phyloP scores from a whole-genome alignment of 2,797 vertebrate species.

The Mycteria americana region DNA sequence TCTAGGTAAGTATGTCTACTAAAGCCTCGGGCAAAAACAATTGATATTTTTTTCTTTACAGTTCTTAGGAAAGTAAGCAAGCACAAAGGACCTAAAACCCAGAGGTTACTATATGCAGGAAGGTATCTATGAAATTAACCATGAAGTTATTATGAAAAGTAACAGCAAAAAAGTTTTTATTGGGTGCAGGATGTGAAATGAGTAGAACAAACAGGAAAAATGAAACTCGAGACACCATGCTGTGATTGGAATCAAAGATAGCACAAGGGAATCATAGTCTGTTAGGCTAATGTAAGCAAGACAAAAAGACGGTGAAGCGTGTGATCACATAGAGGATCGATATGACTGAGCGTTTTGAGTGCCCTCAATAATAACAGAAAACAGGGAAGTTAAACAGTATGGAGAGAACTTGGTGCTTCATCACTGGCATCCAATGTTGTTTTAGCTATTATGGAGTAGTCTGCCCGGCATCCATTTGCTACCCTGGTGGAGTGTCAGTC shows the following conservation, averaged over 20 bases:
- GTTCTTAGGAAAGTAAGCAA: background rate
- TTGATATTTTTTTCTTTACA: background rate
- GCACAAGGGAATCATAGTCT: background rate
- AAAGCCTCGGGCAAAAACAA: background rate
- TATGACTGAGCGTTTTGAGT: background rate
- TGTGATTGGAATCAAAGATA: background rate
- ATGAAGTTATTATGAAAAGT: background rate
- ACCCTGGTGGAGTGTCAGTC: background rate
- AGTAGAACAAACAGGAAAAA: background rate
- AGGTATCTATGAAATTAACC: background rate
- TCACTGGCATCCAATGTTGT: background rate
- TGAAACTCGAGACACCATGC: background rate
- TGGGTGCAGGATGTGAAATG: background rate
- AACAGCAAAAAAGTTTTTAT: background rate
- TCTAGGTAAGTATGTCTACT: background rate
- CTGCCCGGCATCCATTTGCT: background rate
- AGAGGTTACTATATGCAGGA: background rate
- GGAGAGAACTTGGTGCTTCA: background rate
- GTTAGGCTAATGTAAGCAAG: background rate
- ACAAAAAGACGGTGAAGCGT: background rate
- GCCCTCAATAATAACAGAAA: background rate
- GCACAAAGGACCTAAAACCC: rapidly evolving
- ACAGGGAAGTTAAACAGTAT: background rate
- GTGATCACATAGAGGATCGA: background rate
- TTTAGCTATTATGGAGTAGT: background rate